Conservation (phyloP, 2,797 vertebrate species). For the Tauraco hartlaubi region DNA sequence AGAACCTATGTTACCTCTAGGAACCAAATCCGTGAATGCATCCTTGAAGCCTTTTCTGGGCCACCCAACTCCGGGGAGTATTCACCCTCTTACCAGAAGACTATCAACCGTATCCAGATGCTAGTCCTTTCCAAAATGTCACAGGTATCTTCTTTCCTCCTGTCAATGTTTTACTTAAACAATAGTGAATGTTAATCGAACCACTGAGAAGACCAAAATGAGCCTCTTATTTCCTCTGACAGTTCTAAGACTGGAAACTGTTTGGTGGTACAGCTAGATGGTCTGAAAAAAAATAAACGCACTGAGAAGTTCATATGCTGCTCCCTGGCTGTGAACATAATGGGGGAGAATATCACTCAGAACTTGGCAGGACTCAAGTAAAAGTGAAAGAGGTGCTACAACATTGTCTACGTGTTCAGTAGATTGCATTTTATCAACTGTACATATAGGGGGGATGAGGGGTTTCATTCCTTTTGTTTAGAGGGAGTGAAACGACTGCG, state of each 20-base stretch:
- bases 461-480: background rate
- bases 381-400: background rate
- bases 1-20: constrained; percentile 72
- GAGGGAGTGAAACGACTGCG: background rate
- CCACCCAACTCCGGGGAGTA: constrained; percentile 89
- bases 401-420: background rate
- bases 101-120: constrained; percentile 90
- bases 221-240: background rate
- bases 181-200: background rate
- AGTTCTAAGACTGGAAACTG: background rate
- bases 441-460: rapidly evolving
- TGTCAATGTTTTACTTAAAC: background rate
- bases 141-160: constrained; percentile 82
- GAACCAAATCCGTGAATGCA: constrained; percentile 83
- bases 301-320: background rate
- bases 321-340: background rate
- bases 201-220: background rate
- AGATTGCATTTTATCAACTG: background rate
- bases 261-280: background rate
- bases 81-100: constrained; percentile 96
- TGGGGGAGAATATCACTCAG: background rate
- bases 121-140: constrained; percentile 82
- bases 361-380: background rate
- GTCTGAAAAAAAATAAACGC: background rate
- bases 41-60: constrained; percentile 93